Percentiles rank a stretch among this genome's conserved stretches.
These are phyloP conservation scores for Leptinotarsa defecta DNA, from an alignment of 1,140 invertebrate species.

Conservation along the genomic window DNA sequence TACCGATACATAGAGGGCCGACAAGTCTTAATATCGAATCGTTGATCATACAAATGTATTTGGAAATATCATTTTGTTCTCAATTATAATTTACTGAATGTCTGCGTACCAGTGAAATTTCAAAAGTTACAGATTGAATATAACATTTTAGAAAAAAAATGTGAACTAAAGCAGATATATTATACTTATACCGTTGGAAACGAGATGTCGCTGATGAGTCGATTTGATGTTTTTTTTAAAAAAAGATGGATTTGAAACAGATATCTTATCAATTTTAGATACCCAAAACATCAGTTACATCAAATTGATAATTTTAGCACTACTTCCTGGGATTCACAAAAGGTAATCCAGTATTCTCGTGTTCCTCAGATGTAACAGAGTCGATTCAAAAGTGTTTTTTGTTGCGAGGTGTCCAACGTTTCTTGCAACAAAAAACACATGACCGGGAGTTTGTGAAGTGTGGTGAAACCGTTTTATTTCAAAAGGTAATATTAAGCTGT, in stretches of 20 bases:
- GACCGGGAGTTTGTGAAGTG: neutral
- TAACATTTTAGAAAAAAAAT: too few relatives aligned
- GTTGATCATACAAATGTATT: too few relatives aligned
- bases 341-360: neutral
- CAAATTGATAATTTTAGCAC: neutral
- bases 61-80: too few relatives aligned
- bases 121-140: too few relatives aligned
- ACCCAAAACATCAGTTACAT: neutral
- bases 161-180: too few relatives aligned
- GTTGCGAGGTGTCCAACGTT: constrained; percentile 2
- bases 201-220: neutral
- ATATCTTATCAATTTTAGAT: neutral
- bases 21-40: too few relatives aligned
- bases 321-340: neutral
- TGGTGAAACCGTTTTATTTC: neutral
- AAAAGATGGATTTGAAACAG: neutral
- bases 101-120: too few relatives aligned
- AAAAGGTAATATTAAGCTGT: neutral
- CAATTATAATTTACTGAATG: too few relatives aligned
- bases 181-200: neutral
- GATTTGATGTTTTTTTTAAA: too few relatives aligned
- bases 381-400: neutral
- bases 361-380: neutral
- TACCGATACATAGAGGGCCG: too few relatives aligned
- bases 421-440: constrained; percentile 3